These are phyloP conservation scores for Latheticus oryzae DNA, from an alignment of 2,888 invertebrate genomes.

Conservation along the genomic window DNA sequence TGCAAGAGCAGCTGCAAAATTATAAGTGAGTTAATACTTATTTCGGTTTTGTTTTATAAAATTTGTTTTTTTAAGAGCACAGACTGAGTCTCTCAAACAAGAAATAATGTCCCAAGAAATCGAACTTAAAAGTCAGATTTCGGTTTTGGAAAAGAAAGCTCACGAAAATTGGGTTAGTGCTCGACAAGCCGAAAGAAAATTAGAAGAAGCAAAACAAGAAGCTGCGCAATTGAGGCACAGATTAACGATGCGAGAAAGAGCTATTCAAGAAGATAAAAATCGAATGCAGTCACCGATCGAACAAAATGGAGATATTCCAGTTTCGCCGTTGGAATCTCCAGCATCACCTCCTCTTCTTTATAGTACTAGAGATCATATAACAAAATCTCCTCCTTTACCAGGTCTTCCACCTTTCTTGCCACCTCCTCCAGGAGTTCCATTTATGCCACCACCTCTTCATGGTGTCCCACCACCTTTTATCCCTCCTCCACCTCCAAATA, in stretches of 20 bases:
- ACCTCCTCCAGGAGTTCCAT: slow-evolving; percentile 75
- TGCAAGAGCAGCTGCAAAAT: slow-evolving; percentile 84
- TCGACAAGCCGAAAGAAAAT: slow-evolving; percentile 82
- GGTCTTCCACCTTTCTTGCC: slow-evolving; percentile 71
- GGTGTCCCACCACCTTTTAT: slow-evolving; percentile 64
- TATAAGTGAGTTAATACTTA: slow-evolving; percentile 73
- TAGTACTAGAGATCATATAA: slow-evolving; percentile 61
- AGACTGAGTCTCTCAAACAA: slow-evolving; percentile 75
- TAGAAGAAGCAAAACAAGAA: slow-evolving; percentile 83
- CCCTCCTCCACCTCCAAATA: slow-evolving; percentile 65
- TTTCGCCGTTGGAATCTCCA: slow-evolving; percentile 66
- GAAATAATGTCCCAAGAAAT: slow-evolving; percentile 90
- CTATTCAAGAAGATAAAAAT: slow-evolving; percentile 66
- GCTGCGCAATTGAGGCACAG: slow-evolving; percentile 75
- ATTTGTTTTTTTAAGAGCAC: slow-evolving; percentile 59
- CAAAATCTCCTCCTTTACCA: slow-evolving; percentile 66
- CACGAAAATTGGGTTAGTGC: slow-evolving; percentile 89
- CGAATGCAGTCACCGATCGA: slow-evolving; percentile 70
- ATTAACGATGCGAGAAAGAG: slow-evolving; percentile 70
- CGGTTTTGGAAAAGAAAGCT: slow-evolving; percentile 83
- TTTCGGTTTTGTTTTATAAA: slow-evolving; percentile 7
- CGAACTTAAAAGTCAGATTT: slow-evolving; percentile 75
- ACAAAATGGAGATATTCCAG: slow-evolving; percentile 66
- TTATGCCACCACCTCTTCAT: slow-evolving; percentile 69
- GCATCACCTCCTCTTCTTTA: slow-evolving; percentile 65